Evolutionary conservation across 92 coral and sea anemone genomes (phyloP).

Genomic region (Bergia sp.): DNA sequence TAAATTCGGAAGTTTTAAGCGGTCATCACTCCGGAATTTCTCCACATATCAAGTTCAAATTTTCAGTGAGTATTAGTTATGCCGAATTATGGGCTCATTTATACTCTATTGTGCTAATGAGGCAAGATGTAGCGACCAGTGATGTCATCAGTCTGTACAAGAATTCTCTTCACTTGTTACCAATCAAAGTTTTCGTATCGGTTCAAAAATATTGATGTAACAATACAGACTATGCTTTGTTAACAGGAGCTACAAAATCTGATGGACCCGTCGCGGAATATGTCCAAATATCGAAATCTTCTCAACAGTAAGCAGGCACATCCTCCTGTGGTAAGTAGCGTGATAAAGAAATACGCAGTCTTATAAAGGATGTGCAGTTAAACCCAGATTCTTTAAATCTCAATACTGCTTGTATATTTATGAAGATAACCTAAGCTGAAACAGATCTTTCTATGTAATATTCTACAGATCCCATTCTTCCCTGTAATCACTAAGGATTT

Average conservation of each 20-base stretch:
- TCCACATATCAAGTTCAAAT: too few relatives aligned
- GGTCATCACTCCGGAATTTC: too few relatives aligned
- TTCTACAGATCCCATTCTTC: constrained; percentile 86
- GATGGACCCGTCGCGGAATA: constrained; percentile 99
- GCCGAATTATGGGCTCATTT: too few relatives aligned
- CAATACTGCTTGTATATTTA: not conserved
- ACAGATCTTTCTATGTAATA: not conserved
- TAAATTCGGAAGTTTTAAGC: too few relatives aligned
- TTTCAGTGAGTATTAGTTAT: too few relatives aligned
- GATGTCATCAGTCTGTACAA: too few relatives aligned
- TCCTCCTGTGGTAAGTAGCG: constrained; percentile 87
- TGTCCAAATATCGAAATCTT: constrained; percentile 95
- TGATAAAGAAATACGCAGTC: not conserved
- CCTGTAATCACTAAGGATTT: constrained; percentile 94
- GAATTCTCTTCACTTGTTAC: too few relatives aligned
- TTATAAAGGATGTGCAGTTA: too few relatives aligned
- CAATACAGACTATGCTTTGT: not conserved
- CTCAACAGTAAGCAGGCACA: constrained; percentile 80
- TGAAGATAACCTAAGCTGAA: not conserved
- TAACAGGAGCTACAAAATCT: constrained; percentile 89
- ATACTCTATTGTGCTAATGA: too few relatives aligned
- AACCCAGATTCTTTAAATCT: not conserved
- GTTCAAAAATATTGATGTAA: not conserved
- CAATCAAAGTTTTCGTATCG: not conserved
- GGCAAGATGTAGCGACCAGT: too few relatives aligned